phyloP scores from a whole-genome alignment of 2,797 vertebrate species.

The Glyptemys insculpta region DNA sequence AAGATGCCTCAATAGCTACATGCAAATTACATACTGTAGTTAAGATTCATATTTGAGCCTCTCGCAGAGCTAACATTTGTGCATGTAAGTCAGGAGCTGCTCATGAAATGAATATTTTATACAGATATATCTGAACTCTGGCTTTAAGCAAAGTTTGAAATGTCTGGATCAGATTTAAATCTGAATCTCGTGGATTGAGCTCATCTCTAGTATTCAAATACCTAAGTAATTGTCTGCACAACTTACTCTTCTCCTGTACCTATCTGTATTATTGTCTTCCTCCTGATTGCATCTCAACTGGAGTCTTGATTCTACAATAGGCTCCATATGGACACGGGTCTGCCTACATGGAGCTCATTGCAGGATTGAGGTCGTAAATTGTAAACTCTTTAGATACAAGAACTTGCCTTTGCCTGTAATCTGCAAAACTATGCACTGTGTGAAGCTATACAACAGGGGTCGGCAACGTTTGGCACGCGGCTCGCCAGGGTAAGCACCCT shows the following conservation, averaged over 20 bases:
- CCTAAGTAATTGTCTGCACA: not conserved
- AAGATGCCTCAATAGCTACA: not conserved
- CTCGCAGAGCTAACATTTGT: not conserved
- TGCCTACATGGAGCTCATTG: not conserved
- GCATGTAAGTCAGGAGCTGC: not conserved
- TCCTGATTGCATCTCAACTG: too few species aligned
- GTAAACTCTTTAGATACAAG: not conserved
- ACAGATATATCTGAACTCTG: not conserved
- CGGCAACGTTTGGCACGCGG: too few species aligned
- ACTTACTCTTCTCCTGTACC: fast-evolving
- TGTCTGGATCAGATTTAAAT: not conserved
- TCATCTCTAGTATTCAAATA: not conserved
- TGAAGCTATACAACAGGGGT: too few species aligned
- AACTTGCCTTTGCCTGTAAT: not conserved
- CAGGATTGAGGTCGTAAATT: too few species aligned
- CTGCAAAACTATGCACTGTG: not conserved
- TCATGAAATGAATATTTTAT: not conserved
- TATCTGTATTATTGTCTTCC: not conserved
- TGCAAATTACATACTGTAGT: not conserved
- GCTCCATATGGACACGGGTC: not conserved
- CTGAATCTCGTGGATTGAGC: not conserved
- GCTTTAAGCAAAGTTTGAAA: not conserved
- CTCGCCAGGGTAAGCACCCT: too few species aligned
- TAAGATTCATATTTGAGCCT: not conserved
- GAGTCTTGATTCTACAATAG: not conserved